Evolutionary conservation across 2,797 vertebrate species (phyloP).

Genomic region (Pseudocheirus occidentalis): DNA sequence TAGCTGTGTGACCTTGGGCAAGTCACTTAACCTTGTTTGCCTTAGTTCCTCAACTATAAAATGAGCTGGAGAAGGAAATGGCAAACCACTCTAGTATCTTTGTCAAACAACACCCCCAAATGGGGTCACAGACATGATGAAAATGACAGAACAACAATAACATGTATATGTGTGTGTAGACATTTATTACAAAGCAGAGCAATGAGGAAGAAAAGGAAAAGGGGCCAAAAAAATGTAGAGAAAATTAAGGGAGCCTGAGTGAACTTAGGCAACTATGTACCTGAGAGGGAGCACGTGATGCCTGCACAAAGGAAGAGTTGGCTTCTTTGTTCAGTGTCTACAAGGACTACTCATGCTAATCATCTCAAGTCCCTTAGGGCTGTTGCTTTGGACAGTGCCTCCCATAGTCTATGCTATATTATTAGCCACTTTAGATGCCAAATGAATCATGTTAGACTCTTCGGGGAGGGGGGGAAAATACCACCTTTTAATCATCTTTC

Average conservation of each 20-base stretch:
- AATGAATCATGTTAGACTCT: constrained; percentile 52
- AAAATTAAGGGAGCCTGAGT: background rate
- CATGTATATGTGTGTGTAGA: background rate
- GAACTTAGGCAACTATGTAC: background rate
- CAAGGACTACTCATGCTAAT: constrained; percentile 23
- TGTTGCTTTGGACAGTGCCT: background rate
- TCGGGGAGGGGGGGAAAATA: constrained; percentile 45
- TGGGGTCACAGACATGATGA: background rate
- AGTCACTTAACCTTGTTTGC: background rate
- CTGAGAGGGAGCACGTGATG: background rate
- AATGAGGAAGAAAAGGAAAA: constrained; percentile 28
- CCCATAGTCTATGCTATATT: constrained; percentile 42
- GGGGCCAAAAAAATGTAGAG: background rate
- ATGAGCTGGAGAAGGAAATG: background rate
- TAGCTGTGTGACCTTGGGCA: background rate
- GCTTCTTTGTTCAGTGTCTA: constrained; percentile 47
- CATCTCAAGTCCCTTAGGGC: constrained; percentile 35
- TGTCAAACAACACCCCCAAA: background rate
- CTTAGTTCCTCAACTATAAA: background rate
- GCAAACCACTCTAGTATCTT: background rate
- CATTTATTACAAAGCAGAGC: background rate
- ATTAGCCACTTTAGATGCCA: constrained; percentile 31
- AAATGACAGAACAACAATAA: background rate
- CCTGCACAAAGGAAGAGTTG: constrained; percentile 23
- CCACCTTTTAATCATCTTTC: constrained; percentile 76